These are phyloP conservation scores for Aleiodes testaceus DNA, from an alignment of 2,888 invertebrate species.

Conservation along the genomic window DNA sequence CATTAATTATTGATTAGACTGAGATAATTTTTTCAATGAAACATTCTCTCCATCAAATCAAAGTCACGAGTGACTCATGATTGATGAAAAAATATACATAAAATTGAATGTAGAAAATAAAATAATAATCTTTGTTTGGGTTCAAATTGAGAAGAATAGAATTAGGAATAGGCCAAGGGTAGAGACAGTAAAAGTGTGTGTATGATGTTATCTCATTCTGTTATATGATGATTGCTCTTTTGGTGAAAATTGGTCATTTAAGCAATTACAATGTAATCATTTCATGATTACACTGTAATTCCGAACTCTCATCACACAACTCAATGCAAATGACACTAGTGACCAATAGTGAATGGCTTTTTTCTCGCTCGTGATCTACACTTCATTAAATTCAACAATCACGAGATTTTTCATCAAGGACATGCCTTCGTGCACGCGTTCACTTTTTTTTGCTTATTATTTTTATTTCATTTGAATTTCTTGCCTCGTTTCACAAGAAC, in stretches of 20 bases:
- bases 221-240: constrained; percentile 4
- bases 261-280: constrained; percentile 2
- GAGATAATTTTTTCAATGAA: too few species aligned
- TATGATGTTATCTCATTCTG: neutral
- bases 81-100: too few species aligned
- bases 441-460: constrained; percentile 5
- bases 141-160: neutral
- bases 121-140: neutral
- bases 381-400: constrained; percentile 10
- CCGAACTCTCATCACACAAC: neutral
- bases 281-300: neutral
- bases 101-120: neutral
- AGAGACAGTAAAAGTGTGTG: neutral
- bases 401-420: constrained; percentile 17
- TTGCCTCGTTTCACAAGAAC: constrained; percentile 5
- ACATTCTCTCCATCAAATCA: too few species aligned
- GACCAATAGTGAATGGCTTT: neutral
- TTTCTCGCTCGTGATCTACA: constrained; percentile 1
- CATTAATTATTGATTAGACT: too few species aligned
- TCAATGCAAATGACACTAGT: neutral
- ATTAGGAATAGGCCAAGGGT: constrained; percentile 26
- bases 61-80: too few species aligned
- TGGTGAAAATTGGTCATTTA: constrained; percentile 4
- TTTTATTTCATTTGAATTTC: neutral
- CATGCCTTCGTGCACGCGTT: neutral